Base-by-base conservation (phyloP, 2,888 invertebrate species). In the Stomorhina lunata region DNA sequence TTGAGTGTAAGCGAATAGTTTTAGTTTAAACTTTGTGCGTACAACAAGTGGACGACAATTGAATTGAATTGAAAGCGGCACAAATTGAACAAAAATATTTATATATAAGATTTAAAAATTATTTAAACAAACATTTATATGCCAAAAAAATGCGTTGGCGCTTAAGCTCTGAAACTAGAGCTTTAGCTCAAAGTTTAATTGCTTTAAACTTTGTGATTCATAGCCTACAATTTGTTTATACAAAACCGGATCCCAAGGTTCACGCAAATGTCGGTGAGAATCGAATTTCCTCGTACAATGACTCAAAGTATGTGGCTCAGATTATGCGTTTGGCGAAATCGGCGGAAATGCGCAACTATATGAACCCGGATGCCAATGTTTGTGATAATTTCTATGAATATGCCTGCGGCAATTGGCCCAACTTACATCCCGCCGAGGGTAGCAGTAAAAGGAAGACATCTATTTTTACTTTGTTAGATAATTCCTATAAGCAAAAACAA, bases 391-490 rank as follows among this genome's bases (percentile, higher is more conserved):
- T 91, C 79, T 90, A 86, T 66, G 86, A 85, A 32, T 89, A 86
- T 80, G 88, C 89, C 40, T 90, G 90, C 72, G 90, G 90, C 27
- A 90, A 87, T 34, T 90, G 90, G 90, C 83, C 87, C 1, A 87
- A 86, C 40, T 84, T 87, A 2, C 86, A 91, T 85, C 89, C 90
- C 2, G 88, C 89, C 3, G 86, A 86, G 6, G 82, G 79, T 3
- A 76, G 71, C 1, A 73, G 75, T 20, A 85, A 87, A 0, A 82
- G 87, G 3, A 88, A 89, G 63, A 89, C 89, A 4, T 89, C 86
- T 50, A 86, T 86, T 50, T 86, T 86, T 27, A 86, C 85, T 43
- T 79, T 87, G 50, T 63, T 90, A 61, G 71, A 84, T n/a, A 84
- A 84, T n/a, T 85, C 86, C 0, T 89, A 87, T 48, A 78, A 83